Percentiles rank a stretch among this genome's conserved stretches.
Conservation (phyloP, 92 coral and sea anemone species). For the Actinernus sp. region DNA sequence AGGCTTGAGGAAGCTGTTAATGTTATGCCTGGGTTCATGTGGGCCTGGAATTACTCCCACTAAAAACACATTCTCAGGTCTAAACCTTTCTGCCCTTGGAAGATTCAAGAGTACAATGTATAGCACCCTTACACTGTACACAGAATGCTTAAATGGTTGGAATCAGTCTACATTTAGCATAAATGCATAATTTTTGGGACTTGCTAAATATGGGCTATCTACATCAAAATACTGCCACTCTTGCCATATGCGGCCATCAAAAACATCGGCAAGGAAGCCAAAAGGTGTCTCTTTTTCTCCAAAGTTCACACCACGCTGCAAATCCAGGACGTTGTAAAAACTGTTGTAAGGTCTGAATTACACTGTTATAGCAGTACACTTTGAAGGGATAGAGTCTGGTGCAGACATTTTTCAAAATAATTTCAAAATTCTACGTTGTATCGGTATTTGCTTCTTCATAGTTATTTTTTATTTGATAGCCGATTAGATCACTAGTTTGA, state of each 20-base stretch:
- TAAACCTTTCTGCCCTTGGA: slow-evolving; percentile 40
- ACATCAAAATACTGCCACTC: slow-evolving; percentile 6
- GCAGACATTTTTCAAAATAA: no score
- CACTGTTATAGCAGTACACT: slow-evolving; percentile 48
- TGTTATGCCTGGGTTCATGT: slow-evolving; percentile 32
- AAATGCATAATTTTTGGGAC: slow-evolving; percentile 20
- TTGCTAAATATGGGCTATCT: slow-evolving; percentile 5
- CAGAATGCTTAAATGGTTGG: slow-evolving; percentile 64
- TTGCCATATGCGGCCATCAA: slow-evolving; percentile 53
- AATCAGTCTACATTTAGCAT: slow-evolving; percentile 71
- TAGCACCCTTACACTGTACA: slow-evolving; percentile 64
- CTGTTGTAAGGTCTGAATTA: slow-evolving; percentile 19
- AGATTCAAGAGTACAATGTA: slow-evolving; percentile 68
- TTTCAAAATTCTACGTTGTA: no score
- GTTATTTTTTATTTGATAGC: no score
- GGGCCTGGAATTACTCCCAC: slow-evolving; percentile 68
- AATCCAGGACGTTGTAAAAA: slow-evolving; percentile 41
- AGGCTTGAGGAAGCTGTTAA: no score
- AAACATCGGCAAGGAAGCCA: slow-evolving; percentile 22
- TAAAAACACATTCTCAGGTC: slow-evolving; percentile 25
- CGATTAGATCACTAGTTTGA: no score
- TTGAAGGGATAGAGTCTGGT: slow-evolving; percentile 65
- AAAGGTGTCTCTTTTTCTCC: slow-evolving; percentile 17
- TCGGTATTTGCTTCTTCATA: no score
- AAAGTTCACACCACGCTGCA: slow-evolving; percentile 40